phyloP scores from a whole-genome alignment of 2,888 invertebrate species.

The Exephanes ischioxanthus region DNA sequence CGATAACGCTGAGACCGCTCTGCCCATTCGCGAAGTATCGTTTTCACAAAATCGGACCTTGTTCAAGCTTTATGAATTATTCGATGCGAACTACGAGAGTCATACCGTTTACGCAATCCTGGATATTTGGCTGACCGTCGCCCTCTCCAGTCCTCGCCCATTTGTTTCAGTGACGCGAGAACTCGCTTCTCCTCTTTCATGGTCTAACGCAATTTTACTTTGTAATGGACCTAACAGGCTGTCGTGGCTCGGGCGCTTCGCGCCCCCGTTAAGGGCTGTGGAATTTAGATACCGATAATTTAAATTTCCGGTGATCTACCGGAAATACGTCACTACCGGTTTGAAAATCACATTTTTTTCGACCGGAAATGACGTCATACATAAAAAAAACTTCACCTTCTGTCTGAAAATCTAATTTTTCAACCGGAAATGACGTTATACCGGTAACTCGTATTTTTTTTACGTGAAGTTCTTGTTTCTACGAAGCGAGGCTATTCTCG shows the following conservation, averaged over 20 bases:
- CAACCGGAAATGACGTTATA: neutral
- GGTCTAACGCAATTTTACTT: neutral
- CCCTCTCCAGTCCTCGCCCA: neutral
- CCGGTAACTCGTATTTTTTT: neutral
- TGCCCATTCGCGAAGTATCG: neutral
- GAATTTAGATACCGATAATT: too few relatives aligned
- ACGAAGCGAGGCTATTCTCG: slow-evolving; percentile 16
- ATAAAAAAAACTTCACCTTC: too few relatives aligned
- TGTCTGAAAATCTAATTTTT: neutral
- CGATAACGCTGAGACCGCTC: neutral
- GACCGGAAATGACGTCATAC: neutral
- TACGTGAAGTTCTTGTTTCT: neutral
- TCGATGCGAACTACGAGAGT: neutral
- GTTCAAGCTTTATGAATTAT: neutral
- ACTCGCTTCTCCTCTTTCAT: neutral
- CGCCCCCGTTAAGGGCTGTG: too few relatives aligned
- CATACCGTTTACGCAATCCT: neutral
- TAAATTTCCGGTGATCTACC: too few relatives aligned
- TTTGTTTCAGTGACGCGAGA: neutral
- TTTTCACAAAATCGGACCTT: neutral
- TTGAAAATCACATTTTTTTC: neutral
- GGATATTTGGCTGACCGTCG: neutral
- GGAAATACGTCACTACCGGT: neutral
- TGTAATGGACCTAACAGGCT: too few relatives aligned
- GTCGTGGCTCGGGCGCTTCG: too few relatives aligned